Base-by-base conservation (phyloP, 2,888 invertebrate species). In the Erebia ligea region DNA sequence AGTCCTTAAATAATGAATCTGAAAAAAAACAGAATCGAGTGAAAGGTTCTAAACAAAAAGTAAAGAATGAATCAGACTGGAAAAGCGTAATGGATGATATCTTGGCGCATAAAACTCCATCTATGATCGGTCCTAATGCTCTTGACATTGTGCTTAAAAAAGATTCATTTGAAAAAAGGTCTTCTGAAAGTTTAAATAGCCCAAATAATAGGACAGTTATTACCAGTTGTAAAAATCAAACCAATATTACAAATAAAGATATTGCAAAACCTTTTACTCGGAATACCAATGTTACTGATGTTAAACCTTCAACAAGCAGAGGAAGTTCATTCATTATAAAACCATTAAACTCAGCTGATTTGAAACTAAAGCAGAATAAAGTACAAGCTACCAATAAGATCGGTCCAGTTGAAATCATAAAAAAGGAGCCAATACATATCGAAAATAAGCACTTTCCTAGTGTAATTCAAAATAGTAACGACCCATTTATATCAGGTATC, bases 51-150 rank as follows among this genome's bases (percentile, higher is more conserved):
- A 72, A 67, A 59, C 66, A 63, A 59, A 72, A 54, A 57, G 19
- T n/a, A 48, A 73, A 69, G 52, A 50, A 8, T 42, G 21, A 66
- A 17, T 71, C 73, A 67, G 88, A 91, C 75, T 92, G 92, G 92
- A 82, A 86, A 74, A 82, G 80, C 62, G 93, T 93, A 8, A 84
- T 92, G 84, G 82, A 89, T 74, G 89, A 84, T 61, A 75, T 93
- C 67, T 77, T 84, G 64, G 84, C 89, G 68, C 89, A 88, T 57
- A 92, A 90, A 75, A 92, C 93, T 4, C 90, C 90, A 1, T 84
- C 81, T 54, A 83, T 90, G 21, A 15, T 57, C 74, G 89, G 88
- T 0, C 88, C 87, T 0, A 88, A 86, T 68, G 90, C 90, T 1
- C 80, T 90, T 4, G 87, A 90, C 63, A 81, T 90, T 74, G 81